phyloP scores from a whole-genome alignment of 2,888 invertebrate species.

The Hirtodrosophila duncani region DNA sequence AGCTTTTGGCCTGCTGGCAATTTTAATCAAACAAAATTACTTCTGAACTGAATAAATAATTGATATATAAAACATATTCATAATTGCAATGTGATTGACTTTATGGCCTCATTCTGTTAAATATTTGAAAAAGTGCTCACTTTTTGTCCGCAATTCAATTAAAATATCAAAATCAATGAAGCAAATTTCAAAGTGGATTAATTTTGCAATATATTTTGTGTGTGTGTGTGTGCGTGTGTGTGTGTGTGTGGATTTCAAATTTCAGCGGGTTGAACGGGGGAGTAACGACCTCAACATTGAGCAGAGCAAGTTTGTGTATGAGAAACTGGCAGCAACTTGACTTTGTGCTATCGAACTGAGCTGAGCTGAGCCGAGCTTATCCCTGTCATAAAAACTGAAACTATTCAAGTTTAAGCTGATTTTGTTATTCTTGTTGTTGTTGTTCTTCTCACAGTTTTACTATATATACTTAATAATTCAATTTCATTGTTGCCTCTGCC shows the following conservation, averaged over 20 bases:
- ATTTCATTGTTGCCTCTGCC: too few species aligned
- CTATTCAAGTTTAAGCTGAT: too few species aligned
- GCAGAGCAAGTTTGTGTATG: too few species aligned
- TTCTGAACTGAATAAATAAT: not conserved
- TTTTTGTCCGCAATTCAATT: constrained; percentile 46
- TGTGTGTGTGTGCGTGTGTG: not conserved
- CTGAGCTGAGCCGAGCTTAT: too few species aligned
- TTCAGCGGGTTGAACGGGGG: too few species aligned
- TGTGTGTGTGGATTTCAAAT: not conserved
- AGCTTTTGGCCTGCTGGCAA: constrained; percentile 12
- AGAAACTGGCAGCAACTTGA: too few species aligned
- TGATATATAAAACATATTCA: not conserved
- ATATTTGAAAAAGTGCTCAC: constrained; percentile 9
- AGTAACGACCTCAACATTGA: too few species aligned
- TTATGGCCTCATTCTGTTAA: not conserved
- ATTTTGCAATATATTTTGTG: constrained; percentile 6
- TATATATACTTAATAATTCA: too few species aligned
- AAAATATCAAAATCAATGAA: constrained; percentile 51
- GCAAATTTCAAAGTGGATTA: constrained; percentile 48
- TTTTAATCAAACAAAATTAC: not conserved
- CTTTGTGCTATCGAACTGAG: too few species aligned
- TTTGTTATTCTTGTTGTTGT: too few species aligned
- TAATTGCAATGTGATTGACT: constrained; percentile 32
- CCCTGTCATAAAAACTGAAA: too few species aligned
- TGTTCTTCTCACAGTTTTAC: too few species aligned